phyloP scores from a whole-genome alignment of 1,140 invertebrate genomes.

The Neuroterus valhalla region DNA sequence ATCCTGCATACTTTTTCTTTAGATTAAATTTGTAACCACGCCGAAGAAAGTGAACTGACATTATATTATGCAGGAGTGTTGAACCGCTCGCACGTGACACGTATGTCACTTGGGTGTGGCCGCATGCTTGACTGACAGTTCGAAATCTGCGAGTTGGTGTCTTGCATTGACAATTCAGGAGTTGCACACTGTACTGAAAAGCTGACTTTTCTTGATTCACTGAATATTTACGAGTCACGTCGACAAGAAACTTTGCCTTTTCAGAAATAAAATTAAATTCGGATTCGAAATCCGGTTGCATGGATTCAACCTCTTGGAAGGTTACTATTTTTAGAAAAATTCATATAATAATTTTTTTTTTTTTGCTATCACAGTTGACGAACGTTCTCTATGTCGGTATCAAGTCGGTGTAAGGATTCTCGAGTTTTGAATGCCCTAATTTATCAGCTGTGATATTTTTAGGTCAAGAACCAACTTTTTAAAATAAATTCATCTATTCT shows the following conservation, averaged over 20 bases:
- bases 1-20: too few relatives aligned
- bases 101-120: slow-evolving; percentile 29
- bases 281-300: slow-evolving; percentile 1
- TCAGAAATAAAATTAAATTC: slow-evolving; percentile 12
- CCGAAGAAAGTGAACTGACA: background rate
- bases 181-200: slow-evolving; percentile 15
- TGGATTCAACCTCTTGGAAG: slow-evolving; percentile 7
- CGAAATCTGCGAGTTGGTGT: slow-evolving; percentile 25
- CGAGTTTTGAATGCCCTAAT: too few relatives aligned
- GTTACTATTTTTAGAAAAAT: too few relatives aligned
- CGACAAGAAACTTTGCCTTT: slow-evolving; percentile 24
- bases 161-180: slow-evolving; percentile 29
- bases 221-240: slow-evolving; percentile 29
- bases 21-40: slow-evolving; percentile 3
- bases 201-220: slow-evolving; percentile 21
- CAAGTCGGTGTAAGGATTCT: too few relatives aligned
- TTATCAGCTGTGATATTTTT: too few relatives aligned
- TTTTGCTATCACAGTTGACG: too few relatives aligned
- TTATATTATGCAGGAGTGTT: slow-evolving; percentile 22
- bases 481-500: too few relatives aligned
- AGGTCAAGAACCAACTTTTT: too few relatives aligned
- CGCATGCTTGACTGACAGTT: slow-evolving; percentile 27
- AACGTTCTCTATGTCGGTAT: too few relatives aligned
- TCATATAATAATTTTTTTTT: too few relatives aligned
- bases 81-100: slow-evolving; percentile 26